A percentile compares a stretch with the other conserved stretches of the same genome.
These are phyloP conservation scores for Podarcis muralis DNA, from an alignment of 2,113 vertebrate species.

Conservation along the genomic window DNA sequence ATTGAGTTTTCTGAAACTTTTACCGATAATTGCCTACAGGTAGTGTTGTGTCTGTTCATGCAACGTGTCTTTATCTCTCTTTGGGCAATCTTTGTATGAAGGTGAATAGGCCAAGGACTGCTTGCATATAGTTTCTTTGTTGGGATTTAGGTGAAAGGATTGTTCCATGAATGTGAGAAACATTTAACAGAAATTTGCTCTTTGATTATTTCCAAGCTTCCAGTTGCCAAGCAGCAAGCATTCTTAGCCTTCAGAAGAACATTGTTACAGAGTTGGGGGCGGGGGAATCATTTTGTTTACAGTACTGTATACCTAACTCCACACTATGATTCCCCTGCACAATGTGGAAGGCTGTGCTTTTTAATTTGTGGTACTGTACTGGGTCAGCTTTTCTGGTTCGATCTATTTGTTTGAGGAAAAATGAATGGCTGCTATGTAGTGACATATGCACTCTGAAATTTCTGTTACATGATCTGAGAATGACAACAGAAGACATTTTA, in stretches of 20 bases:
- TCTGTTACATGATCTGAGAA: constrained; percentile 5
- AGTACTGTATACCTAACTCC: constrained; percentile 20
- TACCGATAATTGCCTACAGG: neutral
- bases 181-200: neutral
- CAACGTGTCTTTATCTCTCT: neutral
- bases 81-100: neutral
- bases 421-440: accelerated
- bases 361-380: constrained; percentile 15
- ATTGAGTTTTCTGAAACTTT: neutral
- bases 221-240: constrained; percentile 23
- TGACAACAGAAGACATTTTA: constrained; percentile 4
- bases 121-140: neutral
- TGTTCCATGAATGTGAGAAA: neutral
- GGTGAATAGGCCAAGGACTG: neutral
- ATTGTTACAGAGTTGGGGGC: neutral
- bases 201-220: neutral
- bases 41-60: neutral
- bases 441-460: neutral
- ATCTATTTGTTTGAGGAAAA: neutral
- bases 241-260: constrained; percentile 44
- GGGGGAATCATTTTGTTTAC: constrained; percentile 28
- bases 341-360: constrained; percentile 29
- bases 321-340: constrained; percentile 32
- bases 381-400: constrained; percentile 14
- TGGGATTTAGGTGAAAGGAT: neutral